These are phyloP conservation scores for Hydropsyche betteni DNA, from an alignment of 2,888 invertebrate genomes.

Conservation along the genomic window DNA sequence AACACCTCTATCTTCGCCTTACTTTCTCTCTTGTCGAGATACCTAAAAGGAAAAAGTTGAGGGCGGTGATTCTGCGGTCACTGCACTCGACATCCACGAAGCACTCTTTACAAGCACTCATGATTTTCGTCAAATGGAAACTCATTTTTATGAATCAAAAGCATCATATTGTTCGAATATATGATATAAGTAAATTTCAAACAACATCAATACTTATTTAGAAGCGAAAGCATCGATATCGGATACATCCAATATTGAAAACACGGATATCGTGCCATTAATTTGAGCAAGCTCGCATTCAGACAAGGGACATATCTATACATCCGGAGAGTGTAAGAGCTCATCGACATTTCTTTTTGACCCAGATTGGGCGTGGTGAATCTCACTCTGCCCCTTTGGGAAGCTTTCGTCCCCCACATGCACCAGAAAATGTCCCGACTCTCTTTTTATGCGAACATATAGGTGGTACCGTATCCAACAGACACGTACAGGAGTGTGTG, in stretches of 20 bases:
- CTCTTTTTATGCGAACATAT: neutral
- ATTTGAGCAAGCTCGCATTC: neutral
- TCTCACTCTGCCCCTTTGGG: slow-evolving; percentile 35
- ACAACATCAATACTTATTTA: too few species aligned
- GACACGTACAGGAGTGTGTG: neutral
- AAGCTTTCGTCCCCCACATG: slow-evolving; percentile 34
- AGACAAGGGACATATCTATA: neutral
- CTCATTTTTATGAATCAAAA: too few species aligned
- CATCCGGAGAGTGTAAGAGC: slow-evolving; percentile 5
- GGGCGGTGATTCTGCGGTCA: neutral
- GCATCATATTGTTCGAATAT: too few species aligned
- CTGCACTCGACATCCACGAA: neutral
- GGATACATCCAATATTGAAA: neutral
- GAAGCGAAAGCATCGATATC: too few species aligned
- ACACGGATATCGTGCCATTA: neutral
- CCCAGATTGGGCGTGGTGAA: slow-evolving; percentile 43
- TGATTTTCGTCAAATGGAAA: too few species aligned
- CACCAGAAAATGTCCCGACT: slow-evolving; percentile 9
- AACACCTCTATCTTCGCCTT: too few species aligned
- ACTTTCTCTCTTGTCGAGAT: too few species aligned
- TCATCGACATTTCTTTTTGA: slow-evolving; percentile 48
- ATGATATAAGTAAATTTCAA: too few species aligned
- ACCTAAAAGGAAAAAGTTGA: too few species aligned
- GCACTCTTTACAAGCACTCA: too few species aligned
- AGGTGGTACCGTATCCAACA: too few species aligned